phyloP scores from a whole-genome alignment of 1,140 invertebrate genomes.

The Drosophila kanapiae region DNA sequence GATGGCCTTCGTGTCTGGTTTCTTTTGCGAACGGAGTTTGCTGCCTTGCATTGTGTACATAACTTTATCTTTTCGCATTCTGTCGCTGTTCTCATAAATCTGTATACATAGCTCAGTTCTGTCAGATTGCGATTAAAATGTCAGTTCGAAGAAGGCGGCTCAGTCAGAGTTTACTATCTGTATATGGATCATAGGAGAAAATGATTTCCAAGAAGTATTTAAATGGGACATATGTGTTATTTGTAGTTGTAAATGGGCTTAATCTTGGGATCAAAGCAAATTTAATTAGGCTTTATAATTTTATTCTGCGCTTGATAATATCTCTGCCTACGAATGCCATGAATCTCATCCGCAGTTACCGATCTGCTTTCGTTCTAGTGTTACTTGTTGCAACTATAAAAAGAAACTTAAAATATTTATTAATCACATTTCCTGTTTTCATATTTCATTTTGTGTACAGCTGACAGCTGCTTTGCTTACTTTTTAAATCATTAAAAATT shows the following conservation, averaged over 20 bases:
- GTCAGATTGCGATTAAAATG: constrained; percentile 75
- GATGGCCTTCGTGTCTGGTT: constrained; percentile 80
- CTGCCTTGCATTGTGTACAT: constrained; percentile 43
- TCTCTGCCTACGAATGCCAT: neutral
- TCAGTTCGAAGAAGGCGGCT: constrained; percentile 27
- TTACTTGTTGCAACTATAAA: neutral
- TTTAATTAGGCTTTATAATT: neutral
- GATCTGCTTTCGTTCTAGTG: neutral
- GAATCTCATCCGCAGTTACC: neutral
- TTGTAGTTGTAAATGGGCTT: neutral
- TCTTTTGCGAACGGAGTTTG: constrained; percentile 57
- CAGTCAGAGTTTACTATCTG: neutral
- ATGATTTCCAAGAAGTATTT: neutral
- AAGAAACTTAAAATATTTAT: neutral
- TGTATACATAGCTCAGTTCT: constrained; percentile 18
- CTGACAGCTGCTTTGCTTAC: neutral
- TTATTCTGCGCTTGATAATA: neutral
- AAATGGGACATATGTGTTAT: neutral
- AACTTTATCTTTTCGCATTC: constrained; percentile 29
- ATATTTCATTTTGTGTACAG: neutral
- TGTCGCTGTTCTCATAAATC: constrained; percentile 12
- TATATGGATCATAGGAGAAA: constrained; percentile 1
- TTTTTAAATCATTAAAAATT: neutral
- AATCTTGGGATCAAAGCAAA: neutral
- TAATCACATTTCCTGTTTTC: neutral